phyloP scores from a whole-genome alignment of 2,113 vertebrate species.

The Cebus imitator region DNA sequence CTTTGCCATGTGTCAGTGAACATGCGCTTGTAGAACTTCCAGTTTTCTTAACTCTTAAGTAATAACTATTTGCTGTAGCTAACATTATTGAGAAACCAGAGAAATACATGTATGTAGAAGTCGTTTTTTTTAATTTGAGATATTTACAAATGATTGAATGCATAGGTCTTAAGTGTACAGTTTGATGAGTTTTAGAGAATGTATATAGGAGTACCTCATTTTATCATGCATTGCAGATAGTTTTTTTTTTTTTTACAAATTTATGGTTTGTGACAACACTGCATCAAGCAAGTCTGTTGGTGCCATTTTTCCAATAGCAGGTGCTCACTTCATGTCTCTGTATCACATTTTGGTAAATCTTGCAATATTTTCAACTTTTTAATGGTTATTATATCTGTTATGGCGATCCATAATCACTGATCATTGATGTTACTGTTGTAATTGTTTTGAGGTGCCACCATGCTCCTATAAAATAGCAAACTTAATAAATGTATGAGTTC shows the following conservation, averaged over 20 bases:
- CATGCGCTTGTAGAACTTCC: neutral
- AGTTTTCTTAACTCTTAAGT: neutral
- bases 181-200: neutral
- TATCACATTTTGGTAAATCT: neutral
- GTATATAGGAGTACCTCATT: neutral
- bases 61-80: neutral
- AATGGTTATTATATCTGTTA: neutral
- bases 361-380: neutral
- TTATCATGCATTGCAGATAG: neutral
- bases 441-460: neutral
- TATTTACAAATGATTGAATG: neutral
- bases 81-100: neutral
- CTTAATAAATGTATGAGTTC: neutral
- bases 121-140: neutral
- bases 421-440: neutral
- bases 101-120: neutral
- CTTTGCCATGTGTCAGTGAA: neutral
- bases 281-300: neutral
- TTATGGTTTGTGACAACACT: neutral
- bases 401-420: neutral
- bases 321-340: neutral
- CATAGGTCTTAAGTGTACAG: neutral
- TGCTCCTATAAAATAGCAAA: neutral
- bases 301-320: neutral
- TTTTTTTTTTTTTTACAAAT: neutral